These are phyloP conservation scores for Taeniopygia guttata DNA, from an alignment of 2,797 vertebrate genomes.

Conservation along the genomic window DNA sequence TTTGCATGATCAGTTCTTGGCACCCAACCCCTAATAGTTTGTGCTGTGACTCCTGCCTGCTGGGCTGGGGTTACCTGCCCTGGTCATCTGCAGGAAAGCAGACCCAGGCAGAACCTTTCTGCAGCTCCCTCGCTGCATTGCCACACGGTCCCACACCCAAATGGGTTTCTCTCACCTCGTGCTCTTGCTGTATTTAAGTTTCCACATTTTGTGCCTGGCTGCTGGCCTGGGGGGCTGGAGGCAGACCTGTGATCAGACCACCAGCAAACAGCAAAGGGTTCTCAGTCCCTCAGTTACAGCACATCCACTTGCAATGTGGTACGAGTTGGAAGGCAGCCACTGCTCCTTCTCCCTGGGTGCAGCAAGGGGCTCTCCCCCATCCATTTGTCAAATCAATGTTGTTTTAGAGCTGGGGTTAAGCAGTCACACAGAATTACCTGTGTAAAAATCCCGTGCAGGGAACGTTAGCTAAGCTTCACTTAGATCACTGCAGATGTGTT, in stretches of 20 bases:
- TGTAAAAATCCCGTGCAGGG: conserved; percentile 6
- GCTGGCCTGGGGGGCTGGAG: neutral
- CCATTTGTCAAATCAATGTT: neutral
- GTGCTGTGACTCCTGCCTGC: neutral
- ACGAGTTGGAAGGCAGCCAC: neutral
- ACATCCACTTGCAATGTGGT: neutral
- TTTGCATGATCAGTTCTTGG: neutral
- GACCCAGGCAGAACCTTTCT: neutral
- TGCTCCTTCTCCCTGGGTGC: neutral
- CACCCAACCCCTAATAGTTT: neutral
- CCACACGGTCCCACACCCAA: neutral
- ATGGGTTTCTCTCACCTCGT: neutral
- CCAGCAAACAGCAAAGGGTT: neutral
- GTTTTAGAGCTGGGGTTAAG: neutral
- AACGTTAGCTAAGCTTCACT: conserved; percentile 28
- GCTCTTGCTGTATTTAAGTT: neutral
- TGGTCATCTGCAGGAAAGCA: neutral
- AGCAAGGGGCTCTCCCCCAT: neutral
- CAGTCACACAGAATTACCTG: conserved; percentile 27
- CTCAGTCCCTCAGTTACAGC: neutral
- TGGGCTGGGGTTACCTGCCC: neutral
- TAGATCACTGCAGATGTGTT: conserved; percentile 60
- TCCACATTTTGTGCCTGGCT: neutral
- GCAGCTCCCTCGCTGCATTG: neutral
- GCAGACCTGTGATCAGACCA: neutral